Evolutionary conservation across 2,113 vertebrate genomes (phyloP).

Genomic region (Lynx canadensis): DNA sequence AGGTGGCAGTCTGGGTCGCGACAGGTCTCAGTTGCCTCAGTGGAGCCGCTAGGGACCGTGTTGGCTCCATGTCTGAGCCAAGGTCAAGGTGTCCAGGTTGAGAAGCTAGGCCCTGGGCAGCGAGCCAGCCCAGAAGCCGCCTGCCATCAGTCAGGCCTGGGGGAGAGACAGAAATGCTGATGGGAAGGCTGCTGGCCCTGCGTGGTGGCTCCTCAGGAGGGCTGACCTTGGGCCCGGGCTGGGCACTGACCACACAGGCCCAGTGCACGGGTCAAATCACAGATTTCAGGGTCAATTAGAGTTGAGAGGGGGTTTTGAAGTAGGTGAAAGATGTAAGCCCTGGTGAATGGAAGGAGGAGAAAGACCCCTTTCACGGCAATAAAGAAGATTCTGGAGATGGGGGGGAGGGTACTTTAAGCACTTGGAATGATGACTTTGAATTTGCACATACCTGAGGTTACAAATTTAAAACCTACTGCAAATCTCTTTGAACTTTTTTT

Average conservation of each 20-base stretch:
- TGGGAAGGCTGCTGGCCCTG: not conserved
- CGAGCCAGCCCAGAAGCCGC: not conserved
- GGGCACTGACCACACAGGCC: not conserved
- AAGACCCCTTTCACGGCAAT: not conserved
- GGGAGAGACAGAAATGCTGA: not conserved
- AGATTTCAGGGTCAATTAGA: not conserved
- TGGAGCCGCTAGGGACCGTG: not conserved
- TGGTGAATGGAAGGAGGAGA: not conserved
- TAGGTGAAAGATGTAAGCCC: not conserved
- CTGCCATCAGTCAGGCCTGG: not conserved
- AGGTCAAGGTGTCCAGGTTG: not conserved
- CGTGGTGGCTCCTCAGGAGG: fast-evolving
- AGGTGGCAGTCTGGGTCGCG: not conserved
- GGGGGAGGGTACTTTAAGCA: not conserved
- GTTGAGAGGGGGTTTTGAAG: not conserved
- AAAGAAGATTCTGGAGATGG: not conserved
- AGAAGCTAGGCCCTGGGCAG: not conserved
- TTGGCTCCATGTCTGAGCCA: not conserved
- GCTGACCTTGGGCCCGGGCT: too few relatives aligned
- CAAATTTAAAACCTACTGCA: not conserved
- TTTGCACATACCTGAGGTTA: not conserved
- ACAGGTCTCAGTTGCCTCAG: not conserved
- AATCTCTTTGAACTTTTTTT: not conserved
- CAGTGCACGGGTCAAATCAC: not conserved
- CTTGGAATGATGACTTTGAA: not conserved